Conservation (phyloP, 2,113 vertebrate species). For the Symphodus melops region DNA sequence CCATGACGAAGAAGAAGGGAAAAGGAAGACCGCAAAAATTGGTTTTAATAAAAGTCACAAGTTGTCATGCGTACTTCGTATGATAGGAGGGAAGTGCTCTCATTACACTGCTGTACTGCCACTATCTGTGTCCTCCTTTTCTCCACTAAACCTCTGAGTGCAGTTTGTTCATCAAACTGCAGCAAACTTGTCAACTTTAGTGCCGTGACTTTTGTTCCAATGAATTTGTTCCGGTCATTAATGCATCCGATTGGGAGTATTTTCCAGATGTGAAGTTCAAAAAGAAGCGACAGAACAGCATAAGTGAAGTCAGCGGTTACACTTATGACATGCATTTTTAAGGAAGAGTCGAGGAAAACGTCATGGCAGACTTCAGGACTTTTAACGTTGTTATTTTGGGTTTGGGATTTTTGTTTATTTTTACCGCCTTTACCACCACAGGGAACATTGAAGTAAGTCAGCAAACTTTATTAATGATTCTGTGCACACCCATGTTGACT, state of each 20-base stretch:
- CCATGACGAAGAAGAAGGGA: slow-evolving; percentile 10
- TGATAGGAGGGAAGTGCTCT: slow-evolving; percentile 43
- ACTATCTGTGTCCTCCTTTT: not conserved
- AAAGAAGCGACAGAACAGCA: not conserved
- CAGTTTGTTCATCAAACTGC: slow-evolving; percentile 19
- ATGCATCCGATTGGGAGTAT: not conserved
- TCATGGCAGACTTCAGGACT: slow-evolving; percentile 82
- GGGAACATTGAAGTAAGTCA: slow-evolving; percentile 84
- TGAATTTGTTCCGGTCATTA: not conserved
- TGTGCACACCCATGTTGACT: not conserved
- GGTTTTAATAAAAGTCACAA: slow-evolving; percentile 78
- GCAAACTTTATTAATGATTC: not conserved
- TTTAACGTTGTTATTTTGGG: slow-evolving; percentile 85
- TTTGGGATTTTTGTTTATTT: slow-evolving; percentile 83
- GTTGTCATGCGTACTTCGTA: slow-evolving; percentile 66
- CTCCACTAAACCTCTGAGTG: not conserved
- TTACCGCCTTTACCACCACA: slow-evolving; percentile 86
- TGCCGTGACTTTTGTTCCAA: slow-evolving; percentile 1
- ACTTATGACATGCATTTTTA: slow-evolving; percentile 6
- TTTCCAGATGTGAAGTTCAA: not conserved
- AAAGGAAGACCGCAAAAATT: slow-evolving; percentile 35
- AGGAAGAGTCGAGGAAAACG: not conserved
- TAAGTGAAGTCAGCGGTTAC: not conserved
- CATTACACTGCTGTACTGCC: not conserved
- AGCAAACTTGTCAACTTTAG: slow-evolving; percentile 20